Percentiles rank a stretch among this genome's conserved stretches.
phyloP scores from a whole-genome alignment of 92 coral and sea anemone genomes.

The Chrysogorgia sp. region DNA sequence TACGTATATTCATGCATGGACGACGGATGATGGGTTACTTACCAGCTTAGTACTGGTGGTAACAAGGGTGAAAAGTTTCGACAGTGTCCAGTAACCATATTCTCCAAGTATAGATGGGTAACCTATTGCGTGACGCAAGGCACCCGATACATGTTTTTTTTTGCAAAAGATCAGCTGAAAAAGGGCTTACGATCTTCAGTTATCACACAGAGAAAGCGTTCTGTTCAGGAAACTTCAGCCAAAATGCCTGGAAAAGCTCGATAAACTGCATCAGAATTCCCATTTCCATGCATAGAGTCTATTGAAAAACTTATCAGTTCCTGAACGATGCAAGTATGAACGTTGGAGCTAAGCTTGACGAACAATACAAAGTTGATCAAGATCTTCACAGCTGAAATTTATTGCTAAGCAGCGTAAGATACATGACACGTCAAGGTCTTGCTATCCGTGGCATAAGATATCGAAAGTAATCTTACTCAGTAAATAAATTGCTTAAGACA shows the following conservation, averaged over 20 bases:
- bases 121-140: conserved; percentile 17
- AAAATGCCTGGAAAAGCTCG: conserved; percentile 11
- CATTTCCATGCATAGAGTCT: conserved; percentile 6
- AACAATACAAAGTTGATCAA: conserved; percentile 12
- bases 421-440: conserved; percentile 30
- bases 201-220: conserved; percentile 4
- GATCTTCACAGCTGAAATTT: conserved; percentile 5
- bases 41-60: not conserved
- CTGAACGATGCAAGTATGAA: conserved; percentile 28
- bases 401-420: conserved; percentile 22
- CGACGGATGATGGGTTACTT: too few relatives aligned
- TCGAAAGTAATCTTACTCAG: too few relatives aligned
- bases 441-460: too few relatives aligned
- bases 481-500: too few relatives aligned
- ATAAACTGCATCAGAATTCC: conserved; percentile 5
- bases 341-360: conserved; percentile 10
- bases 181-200: not conserved
- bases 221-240: conserved; percentile 14
- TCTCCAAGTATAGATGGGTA: conserved; percentile 14
- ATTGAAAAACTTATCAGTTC: conserved; percentile 7
- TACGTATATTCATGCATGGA: too few relatives aligned
- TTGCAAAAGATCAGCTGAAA: conserved; percentile 24
- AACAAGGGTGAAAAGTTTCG: not conserved
- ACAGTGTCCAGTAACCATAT: conserved; percentile 27
- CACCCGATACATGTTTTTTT: conserved; percentile 10